Base-by-base conservation (phyloP, 35 echinoderm and acorn worm species). In the Patiria miniata region DNA sequence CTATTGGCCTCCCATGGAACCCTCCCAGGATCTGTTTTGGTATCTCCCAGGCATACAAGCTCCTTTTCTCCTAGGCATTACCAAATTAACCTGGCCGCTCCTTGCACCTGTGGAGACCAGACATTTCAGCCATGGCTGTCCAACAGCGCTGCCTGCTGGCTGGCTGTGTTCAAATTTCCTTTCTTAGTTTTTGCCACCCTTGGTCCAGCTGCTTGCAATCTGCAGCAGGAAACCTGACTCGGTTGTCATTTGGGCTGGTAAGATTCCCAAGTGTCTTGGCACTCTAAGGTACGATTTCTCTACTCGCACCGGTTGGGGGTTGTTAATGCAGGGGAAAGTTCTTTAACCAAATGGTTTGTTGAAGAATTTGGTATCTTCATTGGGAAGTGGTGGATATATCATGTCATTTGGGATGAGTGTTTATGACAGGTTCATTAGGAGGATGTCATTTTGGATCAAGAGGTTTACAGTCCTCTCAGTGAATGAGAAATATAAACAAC, bases 141-240 rank as follows among this genome's bases (percentile, higher is more conserved):
- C 12, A 12, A 47, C 4, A 12, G 42, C 42, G 12, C 42, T 47
- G 42, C 42, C 4, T 47, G 42, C 42, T 47, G 42, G 42, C 42
- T 6, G 42, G 42, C 42, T 47, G 42, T 12, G 14, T 73, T 73
- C 57, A 60, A 7, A 32, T 23, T 30, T 23, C 29, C 65, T 73
- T 7, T 69, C 61, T 9, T 61, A 61, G 6, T 61, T 30, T 61
- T 30, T 73, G 2, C 65, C 19, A 26, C 65, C 34, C 18, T n/a
- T 10, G 26, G 21, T 34, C 65, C 65, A 73, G 65, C 65, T 73
- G 65, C 65, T 16, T 26, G 65, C 65, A 22, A 73, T 73, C 65
- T 73, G 65, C 26, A 36, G 26, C 34, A 12, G 65, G 65, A 73
- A 73, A 73, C 65, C 65, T 73, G 65, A 73, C 26, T 73, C 65